Evolutionary conservation across 2,797 vertebrate species (phyloP).

Genomic region (Eurystomus glaucurus): DNA sequence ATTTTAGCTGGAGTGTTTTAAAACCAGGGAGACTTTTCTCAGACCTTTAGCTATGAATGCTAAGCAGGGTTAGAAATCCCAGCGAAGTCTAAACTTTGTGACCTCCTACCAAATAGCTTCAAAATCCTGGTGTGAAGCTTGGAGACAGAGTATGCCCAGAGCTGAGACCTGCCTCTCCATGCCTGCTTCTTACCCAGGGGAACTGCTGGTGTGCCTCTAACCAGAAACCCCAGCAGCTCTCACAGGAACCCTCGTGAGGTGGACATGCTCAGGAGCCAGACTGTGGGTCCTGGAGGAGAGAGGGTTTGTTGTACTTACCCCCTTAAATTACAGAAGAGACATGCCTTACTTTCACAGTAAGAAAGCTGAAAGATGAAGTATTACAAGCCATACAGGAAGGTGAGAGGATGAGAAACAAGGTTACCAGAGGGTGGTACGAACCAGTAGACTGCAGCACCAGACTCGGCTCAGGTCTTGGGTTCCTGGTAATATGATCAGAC

Average conservation of each 20-base stretch:
- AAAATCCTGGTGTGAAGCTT: not conserved
- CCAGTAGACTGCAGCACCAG: not conserved
- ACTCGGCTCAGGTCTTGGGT: not conserved
- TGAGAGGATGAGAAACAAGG: not conserved
- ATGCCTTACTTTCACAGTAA: not conserved
- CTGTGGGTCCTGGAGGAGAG: not conserved
- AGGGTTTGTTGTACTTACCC: not conserved
- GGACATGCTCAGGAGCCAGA: not conserved
- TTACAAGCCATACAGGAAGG: not conserved
- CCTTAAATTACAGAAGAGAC: not conserved
- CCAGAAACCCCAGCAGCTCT: not conserved
- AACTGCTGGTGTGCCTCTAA: not conserved
- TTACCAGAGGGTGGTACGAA: not conserved
- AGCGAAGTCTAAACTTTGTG: not conserved
- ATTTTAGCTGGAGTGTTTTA: not conserved
- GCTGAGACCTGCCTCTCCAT: not conserved
- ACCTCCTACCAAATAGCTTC: not conserved
- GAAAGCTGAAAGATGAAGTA: not conserved
- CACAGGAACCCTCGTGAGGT: rapidly evolving
- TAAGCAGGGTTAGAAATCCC: not conserved
- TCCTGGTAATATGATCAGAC: not conserved
- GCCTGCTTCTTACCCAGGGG: not conserved
- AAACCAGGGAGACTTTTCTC: not conserved
- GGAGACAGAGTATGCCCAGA: not conserved
- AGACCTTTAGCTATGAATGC: not conserved